Evolutionary conservation across 2,888 invertebrate genomes (phyloP).

Genomic region (Hyppa rectilinea): DNA sequence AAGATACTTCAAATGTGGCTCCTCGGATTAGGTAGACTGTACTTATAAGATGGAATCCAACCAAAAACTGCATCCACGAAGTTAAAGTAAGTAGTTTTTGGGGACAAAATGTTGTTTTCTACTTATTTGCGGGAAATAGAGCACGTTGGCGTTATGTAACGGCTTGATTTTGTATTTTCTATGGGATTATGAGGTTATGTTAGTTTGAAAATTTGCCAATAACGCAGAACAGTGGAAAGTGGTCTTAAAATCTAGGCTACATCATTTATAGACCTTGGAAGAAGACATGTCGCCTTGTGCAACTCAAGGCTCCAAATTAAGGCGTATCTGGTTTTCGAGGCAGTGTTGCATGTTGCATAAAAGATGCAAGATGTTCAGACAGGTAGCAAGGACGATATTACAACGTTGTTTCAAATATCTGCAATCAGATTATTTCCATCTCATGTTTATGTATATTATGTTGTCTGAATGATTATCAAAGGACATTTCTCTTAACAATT

Average conservation of each 20-base stretch:
- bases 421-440: background rate
- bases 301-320: slow-evolving; percentile 34
- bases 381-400: slow-evolving; percentile 5
- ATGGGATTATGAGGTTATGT: slow-evolving; percentile 7
- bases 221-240: background rate
- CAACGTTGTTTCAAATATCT: background rate
- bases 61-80: slow-evolving; percentile 60
- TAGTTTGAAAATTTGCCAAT: slow-evolving; percentile 39
- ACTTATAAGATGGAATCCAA: slow-evolving; percentile 57
- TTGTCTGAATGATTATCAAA: slow-evolving; percentile 10
- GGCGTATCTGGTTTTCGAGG: slow-evolving; percentile 12
- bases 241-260: slow-evolving; percentile 18
- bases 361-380: slow-evolving; percentile 20
- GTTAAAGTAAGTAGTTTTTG: slow-evolving; percentile 51
- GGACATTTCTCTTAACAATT: slow-evolving; percentile 33
- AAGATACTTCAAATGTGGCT: slow-evolving; percentile 37
- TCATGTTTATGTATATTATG: slow-evolving; percentile 4
- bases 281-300: slow-evolving; percentile 29
- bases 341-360: slow-evolving; percentile 24
- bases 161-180: slow-evolving; percentile 22
- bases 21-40: slow-evolving; percentile 35
- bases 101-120: slow-evolving; percentile 36
- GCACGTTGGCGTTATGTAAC: slow-evolving; percentile 37
- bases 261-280: slow-evolving; percentile 26
- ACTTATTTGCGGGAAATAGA: slow-evolving; percentile 42